Percentiles rank a stretch among this genome's conserved stretches.
Conservation (phyloP, 2,888 invertebrate species). For the Incurvaria masculella region DNA sequence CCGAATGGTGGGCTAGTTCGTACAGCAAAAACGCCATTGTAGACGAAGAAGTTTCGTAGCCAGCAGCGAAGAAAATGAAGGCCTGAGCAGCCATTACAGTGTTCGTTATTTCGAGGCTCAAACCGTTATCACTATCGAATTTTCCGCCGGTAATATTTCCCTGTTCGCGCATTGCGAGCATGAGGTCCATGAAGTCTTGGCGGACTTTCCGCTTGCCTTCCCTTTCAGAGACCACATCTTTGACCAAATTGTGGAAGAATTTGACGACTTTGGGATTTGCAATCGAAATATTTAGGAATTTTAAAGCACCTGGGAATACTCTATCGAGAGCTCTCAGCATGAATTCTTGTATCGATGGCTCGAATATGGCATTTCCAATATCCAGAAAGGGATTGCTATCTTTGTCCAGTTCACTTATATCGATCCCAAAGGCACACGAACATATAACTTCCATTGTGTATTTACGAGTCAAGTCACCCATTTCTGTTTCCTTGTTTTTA, state of each 20-base stretch:
- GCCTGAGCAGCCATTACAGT: conserved; percentile 40
- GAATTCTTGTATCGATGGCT: neutral
- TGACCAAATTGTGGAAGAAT: neutral
- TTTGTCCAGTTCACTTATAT: conserved; percentile 18
- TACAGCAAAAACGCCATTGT: conserved; percentile 41
- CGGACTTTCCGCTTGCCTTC: conserved; percentile 1
- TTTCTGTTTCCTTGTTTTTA: neutral
- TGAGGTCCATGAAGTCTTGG: conserved; percentile 16
- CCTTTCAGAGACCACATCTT: neutral
- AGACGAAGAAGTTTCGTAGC: conserved; percentile 50
- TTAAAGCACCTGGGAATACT: conserved; percentile 3
- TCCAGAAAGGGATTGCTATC: conserved; percentile 17
- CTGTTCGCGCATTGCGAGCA: conserved; percentile 12
- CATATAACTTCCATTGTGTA: conserved; percentile 13
- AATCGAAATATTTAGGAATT: conserved; percentile 2
- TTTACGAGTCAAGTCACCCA: neutral
- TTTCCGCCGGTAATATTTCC: neutral
- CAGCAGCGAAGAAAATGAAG: conserved; percentile 45
- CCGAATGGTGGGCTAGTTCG: conserved; percentile 39
- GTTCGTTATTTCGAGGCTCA: conserved; percentile 18
- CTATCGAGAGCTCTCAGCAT: neutral
- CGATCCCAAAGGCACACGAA: conserved; percentile 20
- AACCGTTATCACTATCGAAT: neutral
- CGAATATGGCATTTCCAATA: conserved; percentile 7
- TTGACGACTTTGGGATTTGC: conserved; percentile 5